A percentile compares a stretch with the other conserved stretches of the same genome.
These are phyloP conservation scores for Hirudo medicinalis DNA, from an alignment of 1,140 invertebrate genomes.

Conservation along the genomic window DNA sequence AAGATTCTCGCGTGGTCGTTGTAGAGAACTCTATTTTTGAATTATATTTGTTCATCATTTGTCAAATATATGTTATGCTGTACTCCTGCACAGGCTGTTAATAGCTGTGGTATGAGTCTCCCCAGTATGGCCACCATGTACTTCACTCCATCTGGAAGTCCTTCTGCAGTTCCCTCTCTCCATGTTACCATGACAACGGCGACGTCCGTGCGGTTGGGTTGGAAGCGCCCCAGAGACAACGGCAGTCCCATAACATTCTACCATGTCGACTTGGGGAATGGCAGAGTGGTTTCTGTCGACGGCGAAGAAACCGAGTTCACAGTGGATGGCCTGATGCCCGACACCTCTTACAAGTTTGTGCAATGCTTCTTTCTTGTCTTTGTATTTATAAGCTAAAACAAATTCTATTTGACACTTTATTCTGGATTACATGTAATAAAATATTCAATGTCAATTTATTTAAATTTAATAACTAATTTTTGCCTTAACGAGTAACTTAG, in stretches of 20 bases:
- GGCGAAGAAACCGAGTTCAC: conserved; percentile 23
- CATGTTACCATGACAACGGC: conserved; percentile 48
- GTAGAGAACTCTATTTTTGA: too few species aligned
- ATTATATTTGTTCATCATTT: too few species aligned
- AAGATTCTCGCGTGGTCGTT: too few species aligned
- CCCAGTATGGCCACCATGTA: conserved; percentile 32
- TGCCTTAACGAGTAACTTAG: too few species aligned
- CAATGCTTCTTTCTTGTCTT: neutral
- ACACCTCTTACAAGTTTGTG: conserved; percentile 42
- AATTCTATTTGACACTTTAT: too few species aligned
- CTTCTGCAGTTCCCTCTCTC: conserved; percentile 43
- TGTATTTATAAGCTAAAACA: too few species aligned
- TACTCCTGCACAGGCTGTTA: conserved; percentile 33
- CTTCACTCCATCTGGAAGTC: conserved; percentile 36
- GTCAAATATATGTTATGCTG: too few species aligned
- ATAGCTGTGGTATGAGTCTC: conserved; percentile 36
- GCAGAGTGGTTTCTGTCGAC: conserved; percentile 25
- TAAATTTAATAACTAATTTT: neutral
- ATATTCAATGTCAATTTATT: neutral
- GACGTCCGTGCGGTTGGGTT: conserved; percentile 54
- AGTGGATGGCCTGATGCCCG: conserved; percentile 45
- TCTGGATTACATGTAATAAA: too few species aligned
- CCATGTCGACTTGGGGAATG: conserved; percentile 58
- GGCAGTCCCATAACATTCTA: conserved; percentile 55
- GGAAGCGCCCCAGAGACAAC: conserved; percentile 58